Base-by-base conservation (phyloP, 1,140 invertebrate genomes). In the Drosophila arizonae region DNA sequence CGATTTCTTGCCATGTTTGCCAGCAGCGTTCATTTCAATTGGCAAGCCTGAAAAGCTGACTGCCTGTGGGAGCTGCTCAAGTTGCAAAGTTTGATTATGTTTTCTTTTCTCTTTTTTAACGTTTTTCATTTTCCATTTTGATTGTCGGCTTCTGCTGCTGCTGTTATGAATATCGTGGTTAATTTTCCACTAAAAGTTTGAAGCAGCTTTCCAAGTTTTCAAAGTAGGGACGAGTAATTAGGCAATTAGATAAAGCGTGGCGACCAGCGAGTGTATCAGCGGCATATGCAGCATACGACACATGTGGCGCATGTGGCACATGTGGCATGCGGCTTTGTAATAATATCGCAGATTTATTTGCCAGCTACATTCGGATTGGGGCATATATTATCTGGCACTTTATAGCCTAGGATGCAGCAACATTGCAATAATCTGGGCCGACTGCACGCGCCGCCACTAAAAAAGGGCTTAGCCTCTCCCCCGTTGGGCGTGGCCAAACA, bases 1-100 rank as follows among this genome's bases (percentile, higher is more conserved):
- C 81, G 81, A 85, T 85, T 86, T 78, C 71, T 81, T 75, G 70
- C 52, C 51, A 33, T 51, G 69, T 79, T 76, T 82, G 57, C 60
- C 39, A 64, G 50, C 39, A 64, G 50, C 52, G 54, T 45, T 50
- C 78, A 64, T 51, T 74, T 64, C 71, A 68, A 75, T 68, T 72
- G 62, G 50, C 41, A 54, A 50, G 58, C 45, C 36, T 62, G 55
- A 33, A 21, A 21, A 62, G 56, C 36, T 66, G 48, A 41, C 13
- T 15, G 41, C 28, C 10, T 17, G 15, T 17, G 24, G 39, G 21
- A 46, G 21, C 21, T 30, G 26, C 26, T 45, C 2, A 63, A 68
- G 58, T 79, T 68, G 21, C 48, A 68, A 66, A 78, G 67, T 76
- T 69, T 77, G 76, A 68, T 76, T 58, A 33, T 33, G 9, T 9